Base-by-base conservation (phyloP, 2,797 vertebrate species). In the Dicrostonyx torquatus region DNA sequence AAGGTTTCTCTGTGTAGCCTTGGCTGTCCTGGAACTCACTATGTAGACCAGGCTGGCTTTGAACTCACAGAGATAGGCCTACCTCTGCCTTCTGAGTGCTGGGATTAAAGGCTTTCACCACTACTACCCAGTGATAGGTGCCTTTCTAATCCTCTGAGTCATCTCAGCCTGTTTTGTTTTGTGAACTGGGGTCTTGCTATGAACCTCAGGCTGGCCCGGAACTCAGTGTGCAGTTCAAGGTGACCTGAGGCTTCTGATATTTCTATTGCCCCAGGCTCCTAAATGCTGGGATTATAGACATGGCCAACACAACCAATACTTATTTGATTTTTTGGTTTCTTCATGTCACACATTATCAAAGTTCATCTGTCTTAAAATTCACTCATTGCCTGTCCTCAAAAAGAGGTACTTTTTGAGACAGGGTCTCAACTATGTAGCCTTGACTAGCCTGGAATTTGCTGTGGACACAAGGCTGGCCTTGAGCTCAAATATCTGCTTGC, bases 261-360 rank as follows among this genome's bases (percentile, higher is more conserved):
- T 50, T 17, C 26, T 31, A 43, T 48, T 50, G 45, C 45, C 75
- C 34, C 43, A 34, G 45, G 26, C 72, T 75, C 24, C 24, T 43
- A 24, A 29, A 15, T 29, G 24, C 45, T 24, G 24, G 45, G 29
- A 31, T 45, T 77, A 15, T 18, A 77, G 29, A 8, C 7, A 5
- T 31, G 14, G 26, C 11, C 7, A 58, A 12, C 50, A 40, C 20
- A 37, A 58, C 34, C 11, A 58, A 4, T 3, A 48, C n/a, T 37
- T 58, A 45, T 70, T 85, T 79, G 11, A 11, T 75, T 93, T 95
- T 82, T 91, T 70, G 40, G 31, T 72, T 91, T 90, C 75, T 89
- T 75, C 43, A 79, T 1, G 29, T 24, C 22, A 43, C 34, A 10
- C 68, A 43, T 75, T 70, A 76, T 4, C 43, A 55, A 73, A 48